phyloP scores from a whole-genome alignment of 2,797 vertebrate genomes.

The Falco columbarius region DNA sequence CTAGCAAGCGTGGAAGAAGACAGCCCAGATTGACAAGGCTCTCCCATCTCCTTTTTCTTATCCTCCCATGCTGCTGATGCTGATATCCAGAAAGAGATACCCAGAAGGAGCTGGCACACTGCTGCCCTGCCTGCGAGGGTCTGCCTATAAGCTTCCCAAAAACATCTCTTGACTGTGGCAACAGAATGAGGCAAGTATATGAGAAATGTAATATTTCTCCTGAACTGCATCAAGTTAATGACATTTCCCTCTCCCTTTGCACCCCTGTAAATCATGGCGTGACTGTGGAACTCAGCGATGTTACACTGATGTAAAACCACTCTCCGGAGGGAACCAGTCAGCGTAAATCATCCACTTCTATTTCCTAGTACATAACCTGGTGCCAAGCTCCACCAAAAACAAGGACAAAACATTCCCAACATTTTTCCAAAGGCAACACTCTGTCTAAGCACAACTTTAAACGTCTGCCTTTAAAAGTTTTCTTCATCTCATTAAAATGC shows the following conservation, averaged over 20 bases:
- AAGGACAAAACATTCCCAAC: background rate
- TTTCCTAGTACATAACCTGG: constrained; percentile 10
- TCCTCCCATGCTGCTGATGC: background rate
- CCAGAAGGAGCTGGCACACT: background rate
- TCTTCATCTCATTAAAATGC: constrained; percentile 45
- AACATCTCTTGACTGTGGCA: background rate
- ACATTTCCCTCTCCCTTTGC: background rate
- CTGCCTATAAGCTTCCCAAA: background rate
- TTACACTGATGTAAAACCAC: constrained; percentile 29
- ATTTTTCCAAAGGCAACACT: constrained; percentile 49
- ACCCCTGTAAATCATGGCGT: background rate
- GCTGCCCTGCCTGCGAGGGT: background rate
- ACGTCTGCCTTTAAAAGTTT: constrained; percentile 39
- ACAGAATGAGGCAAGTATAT: background rate
- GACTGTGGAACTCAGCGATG: background rate
- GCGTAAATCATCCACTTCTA: constrained; percentile 29
- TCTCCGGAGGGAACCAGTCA: background rate
- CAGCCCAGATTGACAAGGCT: background rate
- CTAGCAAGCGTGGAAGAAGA: background rate
- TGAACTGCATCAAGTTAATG: background rate
- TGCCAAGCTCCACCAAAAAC: constrained; percentile 34
- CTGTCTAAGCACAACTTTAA: constrained; percentile 43
- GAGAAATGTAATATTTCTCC: background rate
- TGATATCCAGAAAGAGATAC: background rate
- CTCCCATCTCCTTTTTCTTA: background rate